Base-by-base conservation (phyloP, 1,140 invertebrate genomes). In the Diorhabda sublineata region DNA sequence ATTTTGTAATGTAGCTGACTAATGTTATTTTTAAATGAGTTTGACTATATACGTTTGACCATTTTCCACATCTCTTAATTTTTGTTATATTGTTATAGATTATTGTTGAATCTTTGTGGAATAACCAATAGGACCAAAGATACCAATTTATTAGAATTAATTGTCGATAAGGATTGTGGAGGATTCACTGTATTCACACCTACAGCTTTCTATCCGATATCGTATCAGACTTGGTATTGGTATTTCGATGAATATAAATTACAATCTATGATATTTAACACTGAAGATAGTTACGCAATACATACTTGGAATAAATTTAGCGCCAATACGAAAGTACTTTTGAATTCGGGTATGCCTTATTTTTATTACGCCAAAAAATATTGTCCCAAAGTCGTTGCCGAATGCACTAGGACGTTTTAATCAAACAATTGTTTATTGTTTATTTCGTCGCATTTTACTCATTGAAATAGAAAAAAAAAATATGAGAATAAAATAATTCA, bases 271-370 rank as follows among this genome's bases (percentile, higher is more conserved):
- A 78, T 90, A 76, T 73, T 79, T 2, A 73, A 78, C 45, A 75
- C 88, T 0, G 78, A 83, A 58, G 78, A 87, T 5, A 86, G 88
- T 3, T 82, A 84, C 69, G 82, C 84, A 1, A 86, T 90, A 64
- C 90, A 91, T 69, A 87, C 91, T 0, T 91, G 89, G 89, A 91
- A 91, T 73, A 87, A 87, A 57, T 84, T 87, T 52, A 89, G 88
- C 61, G 81, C 76, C 8, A 70, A 79, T 0, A 75, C 78, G 57
- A 79, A 74, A 42, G 78, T 90, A 26, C 74, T 75, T 7, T 80
- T 85, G 0, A 80, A 82, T 9, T 83, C 83, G 42, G 64, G 72
- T 57, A 83, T 83, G 45, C 84, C 87, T 2, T 90, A 90, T 69
- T 82, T 82, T 5, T 69, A 82, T 43, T 82, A 88, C 42, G 88